A percentile compares a stretch with the other conserved stretches of the same genome.
These are phyloP conservation scores for Australoheros scitulus DNA, from an alignment of 2,113 vertebrate genomes.

Conservation along the genomic window DNA sequence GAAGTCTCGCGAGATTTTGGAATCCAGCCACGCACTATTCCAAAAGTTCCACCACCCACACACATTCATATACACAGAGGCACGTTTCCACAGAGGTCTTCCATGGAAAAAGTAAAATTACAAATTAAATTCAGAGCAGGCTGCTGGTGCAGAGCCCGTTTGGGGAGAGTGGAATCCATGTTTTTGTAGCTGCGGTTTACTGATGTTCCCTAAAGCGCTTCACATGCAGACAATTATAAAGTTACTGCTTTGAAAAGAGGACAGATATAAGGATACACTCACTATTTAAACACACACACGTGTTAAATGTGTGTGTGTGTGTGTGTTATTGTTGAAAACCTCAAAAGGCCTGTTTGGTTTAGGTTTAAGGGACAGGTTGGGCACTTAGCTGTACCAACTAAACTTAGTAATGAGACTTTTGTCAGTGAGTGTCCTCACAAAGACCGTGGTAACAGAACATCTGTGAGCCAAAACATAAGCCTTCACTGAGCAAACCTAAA, in stretches of 20 bases:
- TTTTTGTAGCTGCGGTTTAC: not conserved
- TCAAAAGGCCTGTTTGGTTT: no score
- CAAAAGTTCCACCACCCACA: not conserved
- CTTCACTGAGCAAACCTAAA: not conserved
- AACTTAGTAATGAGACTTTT: not conserved
- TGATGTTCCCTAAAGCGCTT: not conserved
- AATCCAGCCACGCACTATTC: not conserved
- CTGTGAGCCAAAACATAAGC: not conserved
- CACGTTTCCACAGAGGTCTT: not conserved
- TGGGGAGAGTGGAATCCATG: not conserved
- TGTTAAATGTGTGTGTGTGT: no score
- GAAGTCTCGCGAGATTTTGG: conserved; percentile 49
- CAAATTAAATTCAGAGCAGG: not conserved
- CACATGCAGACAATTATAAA: not conserved
- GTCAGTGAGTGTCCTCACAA: not conserved
- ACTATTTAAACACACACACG: no score
- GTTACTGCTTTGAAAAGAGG: not conserved
- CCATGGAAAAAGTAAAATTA: not conserved
- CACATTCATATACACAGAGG: not conserved
- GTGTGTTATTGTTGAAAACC: no score
- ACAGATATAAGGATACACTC: not conserved
- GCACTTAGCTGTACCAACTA: not conserved
- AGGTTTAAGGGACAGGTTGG: not conserved
- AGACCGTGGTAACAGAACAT: not conserved
- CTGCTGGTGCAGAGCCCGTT: not conserved